These are phyloP conservation scores for Canis aureus DNA, from an alignment of 2,113 vertebrate species.

Conservation along the genomic window DNA sequence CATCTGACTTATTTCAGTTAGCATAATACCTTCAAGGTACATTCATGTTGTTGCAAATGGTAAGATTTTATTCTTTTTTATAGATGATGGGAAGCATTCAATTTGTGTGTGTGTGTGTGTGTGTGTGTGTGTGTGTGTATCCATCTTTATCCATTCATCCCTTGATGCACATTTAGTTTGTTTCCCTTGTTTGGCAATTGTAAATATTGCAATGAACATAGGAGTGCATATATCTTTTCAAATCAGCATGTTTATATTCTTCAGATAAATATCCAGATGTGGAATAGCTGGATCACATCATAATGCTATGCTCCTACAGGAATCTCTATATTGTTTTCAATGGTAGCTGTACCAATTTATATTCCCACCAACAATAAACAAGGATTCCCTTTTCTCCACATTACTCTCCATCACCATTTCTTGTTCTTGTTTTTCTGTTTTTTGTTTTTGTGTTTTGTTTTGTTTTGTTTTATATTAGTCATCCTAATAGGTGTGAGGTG, in stretches of 20 bases:
- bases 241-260: neutral
- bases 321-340: neutral
- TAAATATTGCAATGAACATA: neutral
- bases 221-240: neutral
- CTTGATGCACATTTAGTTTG: neutral
- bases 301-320: neutral
- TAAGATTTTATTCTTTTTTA: neutral
- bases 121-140: neutral
- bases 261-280: neutral
- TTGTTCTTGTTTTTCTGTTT: neutral
- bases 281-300: neutral
- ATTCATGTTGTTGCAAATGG: neutral
- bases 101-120: neutral
- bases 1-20: neutral
- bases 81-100: neutral
- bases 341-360: neutral
- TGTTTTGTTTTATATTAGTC: neutral
- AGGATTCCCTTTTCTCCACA: too few species aligned
- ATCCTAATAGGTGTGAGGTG: neutral
- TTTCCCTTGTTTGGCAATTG: neutral
- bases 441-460: too few species aligned
- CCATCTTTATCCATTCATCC: neutral
- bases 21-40: neutral
- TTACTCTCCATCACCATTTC: neutral
- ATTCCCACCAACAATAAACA: neutral